Evolutionary conservation across 2,888 invertebrate species (phyloP), one percentile per base, ranked within the genome.

Genomic region (Leucozona laternaria): DNA sequence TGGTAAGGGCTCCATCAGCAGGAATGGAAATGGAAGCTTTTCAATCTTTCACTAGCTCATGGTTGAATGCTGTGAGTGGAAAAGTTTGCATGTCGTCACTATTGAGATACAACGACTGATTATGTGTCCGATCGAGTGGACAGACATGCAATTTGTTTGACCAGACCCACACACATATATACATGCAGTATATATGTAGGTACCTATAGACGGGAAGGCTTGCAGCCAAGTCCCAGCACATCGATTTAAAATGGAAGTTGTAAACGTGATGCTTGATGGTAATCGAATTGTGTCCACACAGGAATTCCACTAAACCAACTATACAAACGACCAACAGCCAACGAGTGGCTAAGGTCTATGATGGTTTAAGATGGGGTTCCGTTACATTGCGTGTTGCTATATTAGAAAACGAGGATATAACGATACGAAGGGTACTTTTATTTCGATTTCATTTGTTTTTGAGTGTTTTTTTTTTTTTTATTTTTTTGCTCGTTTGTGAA

Each of bases 141-240:
- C 72, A 85, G 85, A 81, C 85, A 85, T 85, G 85, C 85, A 81
- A 85, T 85, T 85, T 81, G 81, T 81, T 85, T 77, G 66, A 34
- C 72, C 80, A 75, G 71, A 7, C 31, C 25, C 25, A 7, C 25
- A 15, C 3, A 53, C 22, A 34, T 2, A 11, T 10, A 11, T 4
- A 22, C 40, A 22, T 22, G 13, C 11, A 11, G 13, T 22, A 15
- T 20, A 6, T n/a, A n/a, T n/a, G n/a, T n/a, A n/a, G n/a, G n/a
- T n/a, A n/a, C n/a, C n/a, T 48, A 50, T 2, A 22, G 13, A 50
- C 1, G 20, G 5, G 25, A 58, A 60, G 37, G 20, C 22, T 22
- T 37, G 20, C 58, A 58, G 58, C 58, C 53, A 53, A 53, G 8
- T 53, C 25, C 53, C n/a, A 53, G 15, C 11, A 58, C 20, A 8